Percentiles rank a stretch among this genome's conserved stretches.
These are phyloP conservation scores for crab-eating macaque (Macaca fascicularis) DNA, from an alignment of 2,113 vertebrate species.

Conservation along the genomic window T2T-MFA8v1.1 NC_088386.1:101620001-101620500, in stretches of 20 bases:
- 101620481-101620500: neutral
- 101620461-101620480: neutral
- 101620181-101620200: neutral
- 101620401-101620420: neutral
- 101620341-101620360: neutral
- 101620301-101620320: neutral
- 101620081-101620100: neutral
- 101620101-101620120: neutral
- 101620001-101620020: slow-evolving; percentile 57
- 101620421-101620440: neutral
- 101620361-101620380: neutral
- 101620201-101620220: slow-evolving; percentile 23
- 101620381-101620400: neutral
- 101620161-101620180: neutral
- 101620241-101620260: slow-evolving; percentile 70
- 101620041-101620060: slow-evolving; percentile 49
- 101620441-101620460: neutral
- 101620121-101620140: neutral
- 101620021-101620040: slow-evolving; percentile 59
- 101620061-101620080: slow-evolving; percentile 34
- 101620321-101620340: neutral
- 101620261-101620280: neutral
- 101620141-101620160: neutral
- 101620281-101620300: neutral
- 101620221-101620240: slow-evolving; percentile 55